phyloP scores from a whole-genome alignment of 2,888 invertebrate species.

The Vannuccia rotundouncinata region DNA sequence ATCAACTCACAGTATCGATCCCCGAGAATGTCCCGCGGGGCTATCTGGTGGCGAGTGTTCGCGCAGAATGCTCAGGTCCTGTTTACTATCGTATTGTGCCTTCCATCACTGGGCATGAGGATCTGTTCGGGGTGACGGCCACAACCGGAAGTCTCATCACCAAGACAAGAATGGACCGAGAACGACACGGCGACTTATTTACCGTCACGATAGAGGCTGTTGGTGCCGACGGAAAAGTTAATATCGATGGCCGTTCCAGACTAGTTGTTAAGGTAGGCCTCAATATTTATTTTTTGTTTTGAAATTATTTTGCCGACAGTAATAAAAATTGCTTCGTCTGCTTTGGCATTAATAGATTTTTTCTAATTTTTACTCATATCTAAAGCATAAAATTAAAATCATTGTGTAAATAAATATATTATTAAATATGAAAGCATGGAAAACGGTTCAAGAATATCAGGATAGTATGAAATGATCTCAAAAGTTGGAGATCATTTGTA shows the following conservation, averaged over 20 bases:
- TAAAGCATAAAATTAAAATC: too few relatives aligned
- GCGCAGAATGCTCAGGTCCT: neutral
- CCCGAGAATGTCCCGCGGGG: neutral
- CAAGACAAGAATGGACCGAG: neutral
- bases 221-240: neutral
- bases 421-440: too few relatives aligned
- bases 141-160: neutral
- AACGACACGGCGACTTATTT: neutral
- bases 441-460: too few relatives aligned
- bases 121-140: neutral
- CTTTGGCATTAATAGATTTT: too few relatives aligned
- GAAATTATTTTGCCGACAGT: too few relatives aligned
- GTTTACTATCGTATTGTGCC: neutral
- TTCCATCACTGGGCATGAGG: neutral
- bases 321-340: too few relatives aligned
- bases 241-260: neutral
- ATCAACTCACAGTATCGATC: neutral
- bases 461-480: too few relatives aligned
- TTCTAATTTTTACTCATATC: too few relatives aligned
- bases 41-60: neutral
- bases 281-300: too few relatives aligned
- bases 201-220: neutral
- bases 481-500: too few relatives aligned
- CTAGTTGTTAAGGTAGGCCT: neutral
- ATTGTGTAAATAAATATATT: too few relatives aligned